Base-by-base conservation (phyloP, 2,797 vertebrate genomes). In the Rhinoraja longicauda region DNA sequence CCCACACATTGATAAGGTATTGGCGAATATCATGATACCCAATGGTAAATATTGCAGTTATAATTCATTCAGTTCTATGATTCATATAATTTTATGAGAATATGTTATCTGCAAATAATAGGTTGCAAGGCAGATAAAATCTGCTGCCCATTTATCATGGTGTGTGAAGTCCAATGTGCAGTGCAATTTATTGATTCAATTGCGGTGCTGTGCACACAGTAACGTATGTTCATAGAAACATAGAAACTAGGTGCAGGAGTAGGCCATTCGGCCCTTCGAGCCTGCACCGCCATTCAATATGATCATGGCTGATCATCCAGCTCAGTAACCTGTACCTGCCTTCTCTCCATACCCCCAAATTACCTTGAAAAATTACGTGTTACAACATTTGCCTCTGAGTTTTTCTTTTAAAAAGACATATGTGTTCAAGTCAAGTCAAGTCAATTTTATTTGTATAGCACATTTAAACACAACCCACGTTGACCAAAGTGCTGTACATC, bases 1-100 rank as follows among this genome's bases (percentile, higher is more conserved):
- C 93, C 97, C 98, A 0, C 99, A 99, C 0, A 96, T 99, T 21
- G 98, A 99, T 94, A 99, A 99, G 97, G 98, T 98, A 95, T 53
- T 75, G 26, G 36, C 45, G 45, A 53, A 53, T 53, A 6, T 21
- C 6, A 67, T 88, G 0, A 88, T 21, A 67, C n/a, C 4, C 19
- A 4, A 36, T 88, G 59, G n/a, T 64, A 64, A 67, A 62, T 8
- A 64, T 36, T 64, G 59, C 84, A 88, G 32, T 36, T 67, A 19
- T 10, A 67, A 67, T 17, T 67, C n/a, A 64, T 72, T 72, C 21
- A 21, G 17, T 72, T 72, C 70, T 72, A 21, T 72, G 70, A 24
- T 6, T 72, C 5, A 24, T 21, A 72, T 72, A 21, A 24, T 72
- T 72, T 72, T 72, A 72, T 72, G 5, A 26, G 70, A 70, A 72